These are phyloP conservation scores for Phorcus lineatus DNA, from an alignment of 2,888 invertebrate genomes.

Conservation along the genomic window DNA sequence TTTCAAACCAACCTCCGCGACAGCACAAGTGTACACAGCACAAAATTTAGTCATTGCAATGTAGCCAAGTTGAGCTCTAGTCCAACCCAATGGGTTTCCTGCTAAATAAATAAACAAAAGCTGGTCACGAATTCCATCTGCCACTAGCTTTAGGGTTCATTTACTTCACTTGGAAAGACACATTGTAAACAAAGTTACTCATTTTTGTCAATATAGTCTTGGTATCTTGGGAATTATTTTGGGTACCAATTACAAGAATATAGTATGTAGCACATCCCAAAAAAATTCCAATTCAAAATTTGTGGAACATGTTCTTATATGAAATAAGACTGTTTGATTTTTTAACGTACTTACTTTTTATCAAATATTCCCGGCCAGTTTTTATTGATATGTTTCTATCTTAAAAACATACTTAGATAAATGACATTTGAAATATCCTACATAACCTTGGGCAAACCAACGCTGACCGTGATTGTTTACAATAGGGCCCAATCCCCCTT, in stretches of 20 bases:
- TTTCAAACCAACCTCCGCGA: slow-evolving; percentile 21
- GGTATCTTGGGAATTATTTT: no score
- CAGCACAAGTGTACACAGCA: not conserved
- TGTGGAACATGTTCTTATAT: no score
- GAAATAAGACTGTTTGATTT: no score
- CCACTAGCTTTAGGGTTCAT: not conserved
- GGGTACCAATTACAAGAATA: no score
- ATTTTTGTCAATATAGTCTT: no score
- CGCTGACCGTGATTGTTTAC: not conserved
- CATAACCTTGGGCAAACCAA: not conserved
- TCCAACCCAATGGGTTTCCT: slow-evolving; percentile 12
- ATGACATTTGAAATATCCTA: no score
- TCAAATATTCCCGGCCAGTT: no score
- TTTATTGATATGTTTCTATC: no score
- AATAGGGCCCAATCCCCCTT: not conserved
- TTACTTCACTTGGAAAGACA: not conserved
- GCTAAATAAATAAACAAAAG: slow-evolving; percentile 24
- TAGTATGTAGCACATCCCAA: no score
- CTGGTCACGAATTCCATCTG: slow-evolving; percentile 22
- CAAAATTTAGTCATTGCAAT: slow-evolving; percentile 17
- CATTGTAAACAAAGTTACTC: not conserved
- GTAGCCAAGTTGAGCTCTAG: slow-evolving; percentile 8
- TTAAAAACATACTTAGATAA: no score
- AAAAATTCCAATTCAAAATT: no score
- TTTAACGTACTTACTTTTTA: no score